Percentiles rank a stretch among this genome's conserved stretches.
Conservation (phyloP, 2,797 vertebrate species). For the Chloroceryle amazona region DNA sequence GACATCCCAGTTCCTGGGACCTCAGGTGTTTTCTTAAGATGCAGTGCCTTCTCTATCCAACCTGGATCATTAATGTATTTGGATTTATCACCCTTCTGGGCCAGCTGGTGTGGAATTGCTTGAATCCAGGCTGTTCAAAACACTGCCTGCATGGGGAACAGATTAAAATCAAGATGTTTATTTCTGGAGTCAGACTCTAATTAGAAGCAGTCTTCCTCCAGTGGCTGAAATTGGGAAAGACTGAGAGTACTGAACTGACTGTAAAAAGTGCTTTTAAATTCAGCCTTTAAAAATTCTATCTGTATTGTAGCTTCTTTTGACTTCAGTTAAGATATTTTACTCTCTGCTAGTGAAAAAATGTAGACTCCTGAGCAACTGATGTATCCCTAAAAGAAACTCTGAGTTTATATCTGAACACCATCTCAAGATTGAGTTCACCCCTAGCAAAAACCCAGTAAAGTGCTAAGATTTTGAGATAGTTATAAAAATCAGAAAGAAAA, state of each 20-base stretch:
- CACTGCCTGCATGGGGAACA: fast-evolving
- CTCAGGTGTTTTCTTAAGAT: background rate
- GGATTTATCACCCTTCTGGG: background rate
- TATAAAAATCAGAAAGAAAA: background rate
- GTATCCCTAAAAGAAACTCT: background rate
- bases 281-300: background rate
- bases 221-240: background rate
- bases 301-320: background rate
- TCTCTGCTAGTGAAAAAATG: background rate
- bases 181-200: background rate
- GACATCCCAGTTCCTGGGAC: fast-evolving
- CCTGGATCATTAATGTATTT: fast-evolving
- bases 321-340: background rate
- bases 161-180: background rate
- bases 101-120: background rate
- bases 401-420: background rate
- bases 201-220: background rate
- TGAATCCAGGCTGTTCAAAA: background rate
- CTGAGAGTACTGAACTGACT: background rate
- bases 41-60: background rate
- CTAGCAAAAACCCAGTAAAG: background rate
- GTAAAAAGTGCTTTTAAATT: background rate
- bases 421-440: fast-evolving
- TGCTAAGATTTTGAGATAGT: background rate
- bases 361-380: background rate